Evolutionary conservation across 2,113 vertebrate species (phyloP).

Genomic region (Ceyx melanurus): DNA sequence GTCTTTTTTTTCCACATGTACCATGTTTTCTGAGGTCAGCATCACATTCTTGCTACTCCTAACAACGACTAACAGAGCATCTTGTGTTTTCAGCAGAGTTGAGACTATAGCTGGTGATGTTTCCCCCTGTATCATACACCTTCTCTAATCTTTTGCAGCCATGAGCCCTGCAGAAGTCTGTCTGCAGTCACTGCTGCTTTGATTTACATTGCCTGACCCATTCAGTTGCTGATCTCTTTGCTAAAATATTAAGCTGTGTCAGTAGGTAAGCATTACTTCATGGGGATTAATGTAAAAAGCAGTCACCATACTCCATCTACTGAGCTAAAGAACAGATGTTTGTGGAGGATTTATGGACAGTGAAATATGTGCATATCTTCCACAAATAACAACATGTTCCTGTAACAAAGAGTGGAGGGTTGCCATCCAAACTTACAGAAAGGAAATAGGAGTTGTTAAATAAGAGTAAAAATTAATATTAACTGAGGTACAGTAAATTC

Average conservation of each 20-base stretch:
- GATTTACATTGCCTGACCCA: neutral
- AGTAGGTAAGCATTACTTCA: slow-evolving; percentile 51
- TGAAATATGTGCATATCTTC: slow-evolving; percentile 56
- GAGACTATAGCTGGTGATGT: neutral
- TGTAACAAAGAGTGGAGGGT: slow-evolving; percentile 25
- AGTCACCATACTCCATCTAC: slow-evolving; percentile 43
- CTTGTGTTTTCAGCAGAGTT: neutral
- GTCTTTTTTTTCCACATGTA: neutral
- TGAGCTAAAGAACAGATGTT: slow-evolving; percentile 74
- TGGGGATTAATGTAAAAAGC: slow-evolving; percentile 56
- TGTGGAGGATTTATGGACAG: slow-evolving; percentile 55
- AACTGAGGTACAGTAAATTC: neutral
- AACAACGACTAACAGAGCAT: neutral
- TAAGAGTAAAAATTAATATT: neutral
- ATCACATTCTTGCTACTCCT: neutral
- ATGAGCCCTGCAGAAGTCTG: neutral
- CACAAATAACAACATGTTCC: slow-evolving; percentile 63
- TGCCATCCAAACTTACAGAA: neutral
- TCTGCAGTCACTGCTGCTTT: neutral
- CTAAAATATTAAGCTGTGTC: neutral
- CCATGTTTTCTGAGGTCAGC: neutral
- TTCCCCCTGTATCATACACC: neutral
- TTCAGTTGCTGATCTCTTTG: slow-evolving; percentile 8
- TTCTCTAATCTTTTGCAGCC: neutral
- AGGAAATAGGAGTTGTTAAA: neutral